A percentile compares a stretch with the other conserved stretches of the same genome.
These are phyloP conservation scores for Rhincodon typus DNA, from an alignment of 2,797 vertebrate genomes.

Conservation along the genomic window DNA sequence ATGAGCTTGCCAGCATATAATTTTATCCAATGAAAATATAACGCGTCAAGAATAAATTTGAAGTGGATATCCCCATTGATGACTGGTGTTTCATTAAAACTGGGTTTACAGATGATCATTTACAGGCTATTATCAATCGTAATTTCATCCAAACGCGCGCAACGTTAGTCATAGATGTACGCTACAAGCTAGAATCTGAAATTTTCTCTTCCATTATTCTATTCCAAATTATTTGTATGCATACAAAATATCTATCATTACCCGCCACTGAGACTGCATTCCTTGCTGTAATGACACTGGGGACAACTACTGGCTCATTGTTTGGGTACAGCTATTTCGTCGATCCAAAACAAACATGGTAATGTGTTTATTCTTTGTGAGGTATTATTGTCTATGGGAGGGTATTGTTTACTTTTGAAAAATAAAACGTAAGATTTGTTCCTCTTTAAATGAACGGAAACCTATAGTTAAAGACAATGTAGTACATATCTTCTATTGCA, in stretches of 20 bases:
- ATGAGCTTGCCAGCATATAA: not conserved
- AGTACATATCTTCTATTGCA: not conserved
- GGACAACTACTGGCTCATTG: not conserved
- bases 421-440: not conserved
- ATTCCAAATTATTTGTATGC: not conserved
- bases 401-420: not conserved
- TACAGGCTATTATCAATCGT: not conserved
- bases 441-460: not conserved
- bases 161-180: not conserved
- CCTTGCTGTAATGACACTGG: not conserved
- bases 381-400: not conserved
- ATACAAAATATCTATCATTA: not conserved
- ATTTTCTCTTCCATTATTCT: not conserved
- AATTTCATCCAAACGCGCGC: not conserved
- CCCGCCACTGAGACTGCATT: not conserved
- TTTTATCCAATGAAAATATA: not conserved
- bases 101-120: not conserved
- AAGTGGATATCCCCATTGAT: not conserved
- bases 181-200: too few relatives aligned
- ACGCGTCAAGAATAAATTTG: not conserved
- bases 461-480: not conserved
- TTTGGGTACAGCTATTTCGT: conserved; percentile 15
- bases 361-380: conserved; percentile 22
- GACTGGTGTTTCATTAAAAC: not conserved
- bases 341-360: not conserved